These are phyloP conservation scores for Dendrocincla tyrannina DNA, from an alignment of 2,797 vertebrate genomes.

Conservation along the genomic window DNA sequence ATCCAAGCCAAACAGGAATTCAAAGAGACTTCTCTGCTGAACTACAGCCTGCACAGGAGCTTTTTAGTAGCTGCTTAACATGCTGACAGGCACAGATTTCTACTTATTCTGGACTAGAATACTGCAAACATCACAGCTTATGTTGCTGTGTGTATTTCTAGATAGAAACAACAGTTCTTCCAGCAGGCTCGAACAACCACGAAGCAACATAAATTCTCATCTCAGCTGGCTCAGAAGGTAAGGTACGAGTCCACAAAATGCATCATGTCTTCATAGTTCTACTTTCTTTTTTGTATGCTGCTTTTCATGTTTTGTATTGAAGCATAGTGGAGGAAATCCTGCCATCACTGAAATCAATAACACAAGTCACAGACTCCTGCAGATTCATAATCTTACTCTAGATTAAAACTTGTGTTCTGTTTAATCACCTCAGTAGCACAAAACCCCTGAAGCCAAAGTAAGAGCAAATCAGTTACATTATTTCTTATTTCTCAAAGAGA, in stretches of 20 bases:
- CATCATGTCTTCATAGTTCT: background rate
- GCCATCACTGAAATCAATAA: background rate
- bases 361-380: background rate
- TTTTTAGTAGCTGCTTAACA: background rate
- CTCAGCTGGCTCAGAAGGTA: background rate
- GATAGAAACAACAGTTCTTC: background rate
- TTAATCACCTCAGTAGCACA: background rate
- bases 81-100: background rate
- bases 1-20: background rate
- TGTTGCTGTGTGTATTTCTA: background rate
- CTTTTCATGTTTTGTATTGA: background rate
- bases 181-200: background rate
- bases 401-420: background rate
- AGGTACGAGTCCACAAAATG: background rate
- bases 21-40: background rate
- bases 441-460: background rate
- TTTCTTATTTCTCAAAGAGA: background rate
- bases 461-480: background rate
- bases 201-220: background rate
- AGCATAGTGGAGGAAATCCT: background rate
- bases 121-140: background rate
- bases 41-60: background rate
- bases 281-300: background rate
- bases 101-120: conserved; percentile 27
- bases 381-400: background rate